Evolutionary conservation across 2,797 vertebrate genomes (phyloP), one percentile per base, ranked within the genome.

Genomic region (Xiphophorus birchmanni): DNA sequence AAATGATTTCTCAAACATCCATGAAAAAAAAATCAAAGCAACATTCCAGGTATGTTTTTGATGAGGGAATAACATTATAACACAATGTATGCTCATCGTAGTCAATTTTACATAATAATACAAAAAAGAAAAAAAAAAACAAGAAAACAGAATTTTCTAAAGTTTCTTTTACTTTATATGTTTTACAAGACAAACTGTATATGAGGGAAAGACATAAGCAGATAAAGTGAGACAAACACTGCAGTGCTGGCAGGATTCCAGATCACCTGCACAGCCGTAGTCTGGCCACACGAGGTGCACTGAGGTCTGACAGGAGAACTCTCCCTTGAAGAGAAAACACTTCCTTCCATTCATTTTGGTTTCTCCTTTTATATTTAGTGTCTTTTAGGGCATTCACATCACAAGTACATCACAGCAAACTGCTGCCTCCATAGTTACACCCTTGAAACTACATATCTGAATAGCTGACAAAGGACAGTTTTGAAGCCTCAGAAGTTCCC

Each of bases 241-340:
- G 90, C 89, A 89, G 82, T 79, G 81, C 52, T 88, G 88, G 88
- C 86, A 2, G 18, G 0, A 2, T 21, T 81, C 82, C 74, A 40
- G 78, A 79, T 86, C 84, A 80, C 77, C 78, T 75, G 60, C 81
- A 73, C 48, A 58, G 3, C 74, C 29, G 76, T 32, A 50, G 86
- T 80, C 82, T 76, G 76, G 2, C 60, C 77, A 74, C 81, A 83
- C 47, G 80, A 73, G 29, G n/a, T 11, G 18, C 45, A 74, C 2
- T 0, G 60, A 18, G n/a, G 58, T 18, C 69, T 81, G 73, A 40
- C 71, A 81, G 44, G 73, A 65, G 56, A n/a, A 26, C 40, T 11
- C 17, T 74, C 65, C 56, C 60, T 65, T 17, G 3, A 15, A 52
- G 18, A 37, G 1, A 52, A 12, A 21, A 26, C 0, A 15, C 0